phyloP scores from a whole-genome alignment of 2,113 vertebrate species.

The Thunnus maccoyii region DNA sequence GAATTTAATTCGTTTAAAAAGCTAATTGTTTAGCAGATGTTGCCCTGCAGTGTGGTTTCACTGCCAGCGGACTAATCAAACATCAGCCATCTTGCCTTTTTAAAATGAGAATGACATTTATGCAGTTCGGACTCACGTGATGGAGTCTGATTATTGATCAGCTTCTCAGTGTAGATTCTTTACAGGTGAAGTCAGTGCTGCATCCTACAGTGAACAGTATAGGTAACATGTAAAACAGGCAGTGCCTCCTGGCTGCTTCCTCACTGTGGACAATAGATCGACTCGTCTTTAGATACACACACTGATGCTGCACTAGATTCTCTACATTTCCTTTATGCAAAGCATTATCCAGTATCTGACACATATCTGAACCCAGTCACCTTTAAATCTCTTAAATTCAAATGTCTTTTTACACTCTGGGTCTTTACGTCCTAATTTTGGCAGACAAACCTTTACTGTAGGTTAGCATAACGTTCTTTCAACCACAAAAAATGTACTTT shows the following conservation, averaged over 20 bases:
- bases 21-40: not conserved
- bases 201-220: not conserved
- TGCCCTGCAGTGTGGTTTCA: not conserved
- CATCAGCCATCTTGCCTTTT: constrained; percentile 1
- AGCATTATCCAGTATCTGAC: constrained; percentile 8
- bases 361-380: too few relatives aligned
- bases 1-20: not conserved
- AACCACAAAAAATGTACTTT: too few relatives aligned
- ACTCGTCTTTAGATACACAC: not conserved
- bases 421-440: too few relatives aligned
- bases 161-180: not conserved
- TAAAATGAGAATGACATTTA: not conserved
- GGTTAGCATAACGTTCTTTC: too few relatives aligned
- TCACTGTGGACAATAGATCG: not conserved
- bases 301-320: not conserved
- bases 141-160: not conserved
- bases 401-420: too few relatives aligned
- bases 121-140: not conserved
- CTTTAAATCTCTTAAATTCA: too few relatives aligned
- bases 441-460: too few relatives aligned
- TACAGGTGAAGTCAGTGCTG: not conserved
- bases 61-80: not conserved
- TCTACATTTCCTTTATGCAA: not conserved
- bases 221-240: not conserved
- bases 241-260: not conserved